Percentiles rank a stretch among this genome's conserved stretches.
Evolutionary conservation across 2,888 invertebrate species (phyloP).

Genomic region (Oxycera nigricornis): DNA sequence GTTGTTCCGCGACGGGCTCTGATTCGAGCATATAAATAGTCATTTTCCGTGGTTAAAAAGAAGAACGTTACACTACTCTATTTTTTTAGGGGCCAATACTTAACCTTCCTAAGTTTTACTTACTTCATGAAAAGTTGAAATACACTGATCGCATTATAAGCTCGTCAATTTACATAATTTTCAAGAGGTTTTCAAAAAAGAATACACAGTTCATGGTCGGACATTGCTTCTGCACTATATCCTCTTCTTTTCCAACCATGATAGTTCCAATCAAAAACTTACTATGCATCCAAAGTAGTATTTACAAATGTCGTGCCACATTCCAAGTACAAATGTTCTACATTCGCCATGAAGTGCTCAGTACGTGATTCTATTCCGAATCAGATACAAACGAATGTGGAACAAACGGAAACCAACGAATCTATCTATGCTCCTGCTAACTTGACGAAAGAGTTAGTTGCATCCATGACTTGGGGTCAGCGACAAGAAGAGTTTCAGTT

Average conservation of each 20-base stretch:
- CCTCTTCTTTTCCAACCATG: neutral
- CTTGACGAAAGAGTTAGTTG: neutral
- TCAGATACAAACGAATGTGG: slow-evolving; percentile 17
- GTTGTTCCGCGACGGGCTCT: too few species aligned
- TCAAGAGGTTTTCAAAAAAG: too few species aligned
- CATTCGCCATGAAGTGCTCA: neutral
- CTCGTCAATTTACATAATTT: too few species aligned
- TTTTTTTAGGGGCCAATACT: too few species aligned
- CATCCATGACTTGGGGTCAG: neutral
- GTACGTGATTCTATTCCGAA: slow-evolving; percentile 27
- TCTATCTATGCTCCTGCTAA: neutral
- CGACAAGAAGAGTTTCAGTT: neutral
- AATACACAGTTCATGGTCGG: slow-evolving; percentile 8
- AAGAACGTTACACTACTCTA: too few species aligned
- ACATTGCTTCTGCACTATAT: neutral
- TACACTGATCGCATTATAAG: too few species aligned
- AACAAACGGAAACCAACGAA: slow-evolving; percentile 1
- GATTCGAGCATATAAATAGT: too few species aligned
- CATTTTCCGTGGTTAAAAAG: too few species aligned
- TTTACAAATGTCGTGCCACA: neutral
- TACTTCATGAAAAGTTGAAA: too few species aligned
- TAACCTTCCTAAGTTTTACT: too few species aligned
- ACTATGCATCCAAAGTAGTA: neutral
- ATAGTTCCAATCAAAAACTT: neutral
- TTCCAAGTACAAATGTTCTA: neutral